Base-by-base conservation (phyloP, 2,797 vertebrate species). In the Scleropages formosus region DNA sequence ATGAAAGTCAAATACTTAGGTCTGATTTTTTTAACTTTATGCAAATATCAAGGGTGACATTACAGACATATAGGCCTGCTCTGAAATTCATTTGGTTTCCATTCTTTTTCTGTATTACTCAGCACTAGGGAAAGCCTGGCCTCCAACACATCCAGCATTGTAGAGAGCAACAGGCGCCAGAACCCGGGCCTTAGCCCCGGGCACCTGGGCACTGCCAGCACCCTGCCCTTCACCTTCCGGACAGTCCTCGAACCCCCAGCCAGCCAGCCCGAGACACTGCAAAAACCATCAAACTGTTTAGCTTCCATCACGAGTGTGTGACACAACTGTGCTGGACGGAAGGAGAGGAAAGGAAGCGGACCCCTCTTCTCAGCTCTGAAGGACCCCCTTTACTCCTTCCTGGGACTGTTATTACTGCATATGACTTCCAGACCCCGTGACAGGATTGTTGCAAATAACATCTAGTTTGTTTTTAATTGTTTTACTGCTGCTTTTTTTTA, bases 241-340 rank as follows among this genome's bases (percentile, higher is more conserved):
- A 91, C 96, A 79, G 89, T 94, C 85, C 89, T 95, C 46, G 97
- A 99, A 80, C 93, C 96, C 22, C 90, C 96, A 15, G 84, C 92
- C 76, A 91, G 91, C 3, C 96, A 98, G 90, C 93, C 95, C 80
- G 98, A 99, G 91, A 98, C 98, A 89, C 92, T 99, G 84, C 97
- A 97, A 94, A 98, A 99, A 94, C 93, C 97, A 85, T 93, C 95
- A 83, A 98, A 94, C 94, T 99, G 97, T 92, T 93, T 99, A 91
- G 96, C 98, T 91, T 99, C 98, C 91, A 97, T 99, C 91, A 99
- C 98, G 91, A 99, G 98, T 88, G 98, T 99, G 94, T 99, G 95
- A 99, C 79, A 73, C 69, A 72, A 71, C 80, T 53, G 59, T 67
- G 69, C n/a, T n/a, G 77, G 59, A 46, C 44, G 47, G 66, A 67